phyloP scores from a whole-genome alignment of 2,888 invertebrate species.

The Ophraella communa region DNA sequence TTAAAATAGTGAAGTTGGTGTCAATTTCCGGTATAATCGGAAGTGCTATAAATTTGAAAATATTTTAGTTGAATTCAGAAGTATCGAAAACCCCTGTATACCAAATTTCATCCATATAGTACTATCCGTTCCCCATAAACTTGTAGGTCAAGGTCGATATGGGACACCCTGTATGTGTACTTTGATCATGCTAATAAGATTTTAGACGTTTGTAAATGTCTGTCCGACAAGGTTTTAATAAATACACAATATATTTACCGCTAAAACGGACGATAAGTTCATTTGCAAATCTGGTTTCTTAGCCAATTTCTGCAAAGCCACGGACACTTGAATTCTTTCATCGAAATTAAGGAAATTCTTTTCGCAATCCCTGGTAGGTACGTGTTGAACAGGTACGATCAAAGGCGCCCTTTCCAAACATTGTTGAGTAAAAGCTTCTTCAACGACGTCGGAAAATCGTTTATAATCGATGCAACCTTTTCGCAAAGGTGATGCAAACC shows the following conservation, averaged over 20 bases:
- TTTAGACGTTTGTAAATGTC: too few species aligned
- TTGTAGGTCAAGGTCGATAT: too few species aligned
- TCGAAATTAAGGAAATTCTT: conserved; percentile 75
- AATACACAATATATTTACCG: conserved; percentile 56
- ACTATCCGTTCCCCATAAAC: too few species aligned
- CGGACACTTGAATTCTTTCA: conserved; percentile 69
- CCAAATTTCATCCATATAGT: too few species aligned
- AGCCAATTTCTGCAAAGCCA: conserved; percentile 73
- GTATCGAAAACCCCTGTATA: too few species aligned
- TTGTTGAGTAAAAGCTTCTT: conserved; percentile 72
- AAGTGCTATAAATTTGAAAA: too few species aligned
- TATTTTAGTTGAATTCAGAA: too few species aligned
- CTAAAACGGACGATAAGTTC: conserved; percentile 73
- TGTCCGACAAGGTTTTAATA: too few species aligned
- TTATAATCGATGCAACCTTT: conserved; percentile 70
- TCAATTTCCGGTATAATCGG: too few species aligned
- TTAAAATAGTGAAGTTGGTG: too few species aligned
- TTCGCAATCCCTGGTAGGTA: conserved; percentile 70
- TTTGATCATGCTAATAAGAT: too few species aligned
- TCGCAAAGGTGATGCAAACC: conserved; percentile 70
- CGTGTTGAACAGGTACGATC: conserved; percentile 72
- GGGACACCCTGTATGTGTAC: too few species aligned
- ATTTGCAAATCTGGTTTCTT: conserved; percentile 70
- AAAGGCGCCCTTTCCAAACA: conserved; percentile 73
- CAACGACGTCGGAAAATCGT: conserved; percentile 71